Percentiles rank a stretch among this genome's conserved stretches.
Conservation (phyloP, 2,797 vertebrate genomes). For the Paedocypris micromegethes region DNA sequence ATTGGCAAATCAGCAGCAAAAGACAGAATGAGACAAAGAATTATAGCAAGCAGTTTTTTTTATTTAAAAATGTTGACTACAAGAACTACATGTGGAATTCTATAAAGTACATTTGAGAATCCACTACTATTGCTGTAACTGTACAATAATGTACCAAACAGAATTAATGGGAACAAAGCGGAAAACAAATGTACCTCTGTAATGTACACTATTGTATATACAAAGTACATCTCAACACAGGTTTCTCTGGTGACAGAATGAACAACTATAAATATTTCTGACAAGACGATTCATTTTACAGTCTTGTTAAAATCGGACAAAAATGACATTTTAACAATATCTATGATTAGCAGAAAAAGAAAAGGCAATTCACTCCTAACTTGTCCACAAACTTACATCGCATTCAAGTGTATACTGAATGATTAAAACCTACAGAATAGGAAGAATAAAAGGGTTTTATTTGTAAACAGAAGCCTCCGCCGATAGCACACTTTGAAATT, state of each 20-base stretch:
- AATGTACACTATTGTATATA: conserved; percentile 94
- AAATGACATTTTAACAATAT: conserved; percentile 74
- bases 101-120: conserved; percentile 77
- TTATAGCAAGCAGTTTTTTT: conserved; percentile 74
- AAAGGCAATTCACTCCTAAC: conserved; percentile 59
- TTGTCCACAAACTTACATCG: conserved; percentile 65
- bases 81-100: conserved; percentile 78
- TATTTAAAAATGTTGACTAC: conserved; percentile 74
- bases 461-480: conserved; percentile 50
- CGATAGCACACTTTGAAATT: conserved; percentile 45
- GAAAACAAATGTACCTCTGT: conserved; percentile 81
- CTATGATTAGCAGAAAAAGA: conserved; percentile 52
- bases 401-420: conserved; percentile 70
- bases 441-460: conserved; percentile 22
- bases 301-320: conserved; percentile 67
- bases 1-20: no score
- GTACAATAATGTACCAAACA: conserved; percentile 80
- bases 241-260: conserved; percentile 73
- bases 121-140: conserved; percentile 80
- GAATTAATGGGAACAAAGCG: conserved; percentile 53
- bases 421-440: conserved; percentile 54
- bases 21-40: no score
- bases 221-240: conserved; percentile 88
- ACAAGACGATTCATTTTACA: conserved; percentile 69
- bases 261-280: conserved; percentile 81